Evolutionary conservation across 2,888 invertebrate species (phyloP), one percentile per base, ranked within the genome.

Genomic region (Drosophila conformis): DNA sequence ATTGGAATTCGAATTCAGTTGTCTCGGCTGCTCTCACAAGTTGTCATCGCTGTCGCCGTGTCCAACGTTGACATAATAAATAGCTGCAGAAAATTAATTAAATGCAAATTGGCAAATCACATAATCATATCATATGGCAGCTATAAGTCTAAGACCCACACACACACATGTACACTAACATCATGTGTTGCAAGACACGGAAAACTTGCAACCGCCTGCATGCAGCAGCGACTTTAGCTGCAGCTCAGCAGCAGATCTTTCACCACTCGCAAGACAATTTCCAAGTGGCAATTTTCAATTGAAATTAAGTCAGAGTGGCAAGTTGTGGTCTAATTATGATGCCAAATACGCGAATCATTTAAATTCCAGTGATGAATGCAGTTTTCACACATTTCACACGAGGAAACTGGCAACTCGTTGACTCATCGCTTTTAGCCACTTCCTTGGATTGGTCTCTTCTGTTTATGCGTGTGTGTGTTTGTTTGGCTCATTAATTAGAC

Each of bases 121-220:
- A 85, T 85, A 85, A 85, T 85, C 90, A 89, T 84, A 84, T 89
- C 88, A 87, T 82, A 85, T 87, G 83, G 72, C 89, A 74, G 84
- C 84, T 72, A 65, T 73, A 72, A 60, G 66, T 70, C 73, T 80
- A 60, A 62, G 54, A 27, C 73, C 40, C 40, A 33, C 38, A 25
- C 31, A 52, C 25, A 53, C 33, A 36, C n/a, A 33, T 6, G n/a
- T 13, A 7, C 15, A 21, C 15, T 40, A 31, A 42, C 49, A 27
- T 18, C 40, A 38, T 38, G 53, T 84, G 74, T 82, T 78, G 88
- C 83, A 85, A 85, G 56, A 89, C 38, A 80, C 84, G 90, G 85
- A 89, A 85, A 85, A 75, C 42, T 76, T 59, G 42, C 42, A 40
- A n/a, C 13, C 29, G 27, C 21, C 31, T 49, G 36, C 2, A 31